Conservation (phyloP, 2,888 invertebrate species). For the Venustoraphidia nigricollis region DNA sequence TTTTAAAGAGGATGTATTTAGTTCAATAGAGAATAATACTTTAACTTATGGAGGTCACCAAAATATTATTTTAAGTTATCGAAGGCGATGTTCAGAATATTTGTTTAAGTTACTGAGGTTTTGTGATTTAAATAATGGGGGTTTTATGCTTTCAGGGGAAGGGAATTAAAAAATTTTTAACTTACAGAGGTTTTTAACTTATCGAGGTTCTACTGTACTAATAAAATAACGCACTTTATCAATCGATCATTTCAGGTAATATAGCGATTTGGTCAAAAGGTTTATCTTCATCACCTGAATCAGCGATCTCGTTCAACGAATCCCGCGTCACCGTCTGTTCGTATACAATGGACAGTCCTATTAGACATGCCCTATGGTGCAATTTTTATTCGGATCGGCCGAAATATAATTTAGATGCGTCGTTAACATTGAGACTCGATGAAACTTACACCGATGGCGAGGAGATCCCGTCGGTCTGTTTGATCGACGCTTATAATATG, state of each 20-base stretch:
- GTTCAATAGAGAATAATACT: too few species aligned
- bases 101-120: too few species aligned
- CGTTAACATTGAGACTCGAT: slow-evolving; percentile 22
- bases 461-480: slow-evolving; percentile 48
- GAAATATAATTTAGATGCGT: slow-evolving; percentile 31
- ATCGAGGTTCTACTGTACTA: too few species aligned
- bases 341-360: slow-evolving; percentile 68
- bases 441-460: slow-evolving; percentile 28
- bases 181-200: too few species aligned
- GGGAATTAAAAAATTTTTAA: too few species aligned
- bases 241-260: slow-evolving; percentile 22
- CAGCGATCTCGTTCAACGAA: slow-evolving; percentile 34
- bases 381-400: slow-evolving; percentile 41
- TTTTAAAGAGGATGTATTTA: too few species aligned
- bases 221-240: too few species aligned
- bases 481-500: slow-evolving; percentile 60
- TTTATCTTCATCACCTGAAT: slow-evolving; percentile 33
- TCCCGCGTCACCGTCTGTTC: slow-evolving; percentile 45
- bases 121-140: too few species aligned
- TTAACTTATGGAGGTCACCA: too few species aligned
- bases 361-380: slow-evolving; percentile 68
- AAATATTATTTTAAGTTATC: too few species aligned
- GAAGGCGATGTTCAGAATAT: too few species aligned
- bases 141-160: too few species aligned
- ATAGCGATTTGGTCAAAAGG: slow-evolving; percentile 71